A percentile compares a stretch with the other conserved stretches of the same genome.
phyloP scores from a whole-genome alignment of 2,113 vertebrate species.

The Stegastes partitus region DNA sequence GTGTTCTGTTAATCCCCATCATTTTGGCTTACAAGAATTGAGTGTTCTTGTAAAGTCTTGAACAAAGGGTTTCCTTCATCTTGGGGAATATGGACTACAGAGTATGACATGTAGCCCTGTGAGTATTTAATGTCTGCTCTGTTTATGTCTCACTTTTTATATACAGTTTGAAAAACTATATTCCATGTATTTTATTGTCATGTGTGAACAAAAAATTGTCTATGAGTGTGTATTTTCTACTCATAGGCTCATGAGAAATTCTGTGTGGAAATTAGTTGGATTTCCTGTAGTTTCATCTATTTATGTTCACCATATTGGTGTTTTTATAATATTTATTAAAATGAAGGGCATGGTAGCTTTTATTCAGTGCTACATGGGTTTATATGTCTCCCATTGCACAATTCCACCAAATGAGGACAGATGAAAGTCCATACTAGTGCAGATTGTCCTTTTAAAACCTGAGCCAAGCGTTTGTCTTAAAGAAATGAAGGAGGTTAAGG shows the following conservation, averaged over 20 bases:
- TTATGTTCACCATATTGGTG: conserved; percentile 86
- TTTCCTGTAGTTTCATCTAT: conserved; percentile 56
- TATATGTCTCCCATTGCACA: conserved; percentile 67
- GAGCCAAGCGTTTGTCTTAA: conserved; percentile 57
- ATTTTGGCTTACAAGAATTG: background rate
- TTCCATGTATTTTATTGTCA: conserved; percentile 30
- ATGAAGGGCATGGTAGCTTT: conserved; percentile 66
- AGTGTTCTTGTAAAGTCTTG: conserved; percentile 17
- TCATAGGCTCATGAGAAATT: conserved; percentile 32
- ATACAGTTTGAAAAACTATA: conserved; percentile 45
- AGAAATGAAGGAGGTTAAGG: conserved; percentile 45
- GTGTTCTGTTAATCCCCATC: conserved; percentile 10
- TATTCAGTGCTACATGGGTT: conserved; percentile 49
- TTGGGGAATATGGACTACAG: conserved; percentile 7
- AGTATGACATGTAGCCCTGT: conserved; percentile 18
- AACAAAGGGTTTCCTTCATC: conserved; percentile 23
- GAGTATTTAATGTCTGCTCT: conserved; percentile 45
- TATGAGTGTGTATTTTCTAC: conserved; percentile 26
- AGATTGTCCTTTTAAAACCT: conserved; percentile 57
- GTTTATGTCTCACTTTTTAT: conserved; percentile 46
- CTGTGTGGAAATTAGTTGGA: conserved; percentile 30
- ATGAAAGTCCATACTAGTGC: conserved; percentile 56
- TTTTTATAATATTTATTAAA: conserved; percentile 75
- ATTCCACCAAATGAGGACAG: conserved; percentile 53
- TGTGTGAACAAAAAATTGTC: conserved; percentile 39